Percentiles rank a stretch among this genome's conserved stretches.
These are phyloP conservation scores for Latrodectus hesperus DNA, from an alignment of 2,888 invertebrate species.

Conservation along the genomic window DNA sequence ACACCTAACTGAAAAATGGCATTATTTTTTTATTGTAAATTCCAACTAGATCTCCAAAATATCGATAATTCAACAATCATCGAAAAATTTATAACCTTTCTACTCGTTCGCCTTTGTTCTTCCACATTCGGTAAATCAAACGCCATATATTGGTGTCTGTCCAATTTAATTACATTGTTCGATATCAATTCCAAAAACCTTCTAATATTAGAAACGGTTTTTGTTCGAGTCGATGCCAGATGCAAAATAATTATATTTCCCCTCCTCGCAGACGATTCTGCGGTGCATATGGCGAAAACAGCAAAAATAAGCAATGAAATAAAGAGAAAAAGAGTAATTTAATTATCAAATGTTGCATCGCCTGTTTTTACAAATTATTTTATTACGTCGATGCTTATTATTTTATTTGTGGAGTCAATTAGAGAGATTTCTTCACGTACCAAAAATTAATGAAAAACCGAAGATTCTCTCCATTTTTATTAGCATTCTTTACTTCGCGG, in stretches of 20 bases:
- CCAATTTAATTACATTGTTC: constrained; percentile 42
- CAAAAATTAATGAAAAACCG: constrained; percentile 50
- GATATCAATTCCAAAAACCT: constrained; percentile 43
- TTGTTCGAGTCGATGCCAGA: constrained; percentile 24
- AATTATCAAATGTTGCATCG: constrained; percentile 59
- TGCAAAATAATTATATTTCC: constrained; percentile 56
- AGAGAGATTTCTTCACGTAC: constrained; percentile 33
- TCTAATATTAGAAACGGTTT: constrained; percentile 46
- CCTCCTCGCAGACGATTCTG: constrained; percentile 1
- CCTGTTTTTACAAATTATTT: constrained; percentile 64
- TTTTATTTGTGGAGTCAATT: constrained; percentile 62
- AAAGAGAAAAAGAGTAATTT: constrained; percentile 48
- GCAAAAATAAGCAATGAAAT: not conserved
- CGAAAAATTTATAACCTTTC: not conserved
- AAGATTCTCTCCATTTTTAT: constrained; percentile 25
- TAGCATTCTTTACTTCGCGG: constrained; percentile 36
- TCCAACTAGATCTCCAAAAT: not conserved
- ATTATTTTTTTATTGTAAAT: not conserved
- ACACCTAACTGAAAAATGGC: not conserved
- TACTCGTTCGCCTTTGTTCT: not conserved
- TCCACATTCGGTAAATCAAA: constrained; percentile 2
- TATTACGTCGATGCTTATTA: constrained; percentile 62
- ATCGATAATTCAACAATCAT: constrained; percentile 1
- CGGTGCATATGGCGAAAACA: not conserved
- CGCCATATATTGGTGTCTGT: not conserved